These are phyloP conservation scores for Lydus trimaculatus DNA, from an alignment of 2,888 invertebrate genomes.

Conservation along the genomic window DNA sequence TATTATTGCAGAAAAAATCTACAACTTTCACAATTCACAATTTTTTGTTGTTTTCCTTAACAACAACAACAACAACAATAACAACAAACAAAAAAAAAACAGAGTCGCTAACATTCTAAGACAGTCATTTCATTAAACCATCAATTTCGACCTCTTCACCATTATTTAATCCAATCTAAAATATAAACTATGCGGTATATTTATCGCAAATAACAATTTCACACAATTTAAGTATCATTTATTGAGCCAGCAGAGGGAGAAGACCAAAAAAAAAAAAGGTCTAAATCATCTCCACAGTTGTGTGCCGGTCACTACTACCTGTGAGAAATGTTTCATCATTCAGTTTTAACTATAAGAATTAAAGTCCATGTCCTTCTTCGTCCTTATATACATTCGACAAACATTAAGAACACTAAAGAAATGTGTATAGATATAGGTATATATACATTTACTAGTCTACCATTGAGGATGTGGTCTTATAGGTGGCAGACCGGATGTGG, in stretches of 20 bases:
- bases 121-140: slow-evolving; percentile 32
- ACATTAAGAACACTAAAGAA: slow-evolving; percentile 34
- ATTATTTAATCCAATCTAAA: slow-evolving; percentile 27
- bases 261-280: slow-evolving; percentile 43
- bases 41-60: slow-evolving; percentile 14
- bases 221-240: slow-evolving; percentile 50
- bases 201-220: slow-evolving; percentile 49
- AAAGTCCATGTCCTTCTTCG: slow-evolving; percentile 20
- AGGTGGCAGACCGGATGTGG: slow-evolving; percentile 58
- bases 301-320: slow-evolving; percentile 38
- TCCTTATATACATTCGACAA: slow-evolving; percentile 41
- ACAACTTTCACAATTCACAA: slow-evolving; percentile 15
- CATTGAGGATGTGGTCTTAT: slow-evolving; percentile 52
- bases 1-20: neutral
- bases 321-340: slow-evolving; percentile 50
- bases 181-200: slow-evolving; percentile 43
- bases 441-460: slow-evolving; percentile 26
- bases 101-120: slow-evolving; percentile 15
- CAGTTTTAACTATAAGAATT: neutral
- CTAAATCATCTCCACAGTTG: slow-evolving; percentile 44
- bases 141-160: slow-evolving; percentile 35
- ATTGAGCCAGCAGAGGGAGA: slow-evolving; percentile 14
- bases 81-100: too few species aligned
- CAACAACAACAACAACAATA: too few species aligned
- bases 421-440: slow-evolving; percentile 27